Evolutionary conservation across 1,140 invertebrate species (phyloP).

Genomic region (Zaprionus ornatus): DNA sequence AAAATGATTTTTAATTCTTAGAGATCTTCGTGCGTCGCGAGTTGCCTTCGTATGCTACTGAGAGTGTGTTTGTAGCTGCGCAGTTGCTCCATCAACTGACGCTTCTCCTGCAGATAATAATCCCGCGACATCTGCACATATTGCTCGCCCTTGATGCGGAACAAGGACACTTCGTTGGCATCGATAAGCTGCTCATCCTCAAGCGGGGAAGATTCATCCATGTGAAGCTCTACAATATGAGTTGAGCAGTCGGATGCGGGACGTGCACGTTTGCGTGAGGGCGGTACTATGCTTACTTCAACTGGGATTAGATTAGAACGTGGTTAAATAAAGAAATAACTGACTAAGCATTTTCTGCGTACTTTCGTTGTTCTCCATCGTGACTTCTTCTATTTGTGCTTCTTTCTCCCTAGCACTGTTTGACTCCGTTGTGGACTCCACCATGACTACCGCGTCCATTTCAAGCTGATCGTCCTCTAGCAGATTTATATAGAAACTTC

Average conservation of each 20-base stretch:
- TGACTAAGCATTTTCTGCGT: neutral
- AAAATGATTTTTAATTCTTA: conserved; percentile 2
- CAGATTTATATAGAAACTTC: neutral
- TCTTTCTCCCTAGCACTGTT: conserved; percentile 2
- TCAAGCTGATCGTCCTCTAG: neutral
- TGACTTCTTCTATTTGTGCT: neutral
- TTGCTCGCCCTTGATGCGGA: conserved; percentile 69
- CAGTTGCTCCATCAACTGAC: conserved; percentile 39
- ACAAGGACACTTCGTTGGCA: conserved; percentile 53
- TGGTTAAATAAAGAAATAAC: neutral
- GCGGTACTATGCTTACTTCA: conserved; percentile 21
- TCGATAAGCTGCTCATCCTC: conserved; percentile 46
- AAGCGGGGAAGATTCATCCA: neutral
- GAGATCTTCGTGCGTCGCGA: conserved; percentile 16
- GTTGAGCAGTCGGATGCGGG: neutral
- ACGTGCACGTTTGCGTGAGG: conserved; percentile 27
- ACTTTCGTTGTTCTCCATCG: conserved; percentile 15
- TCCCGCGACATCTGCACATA: conserved; percentile 75
- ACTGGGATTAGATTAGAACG: conserved; percentile 7
- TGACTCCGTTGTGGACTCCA: conserved; percentile 43
- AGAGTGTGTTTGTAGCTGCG: conserved; percentile 38
- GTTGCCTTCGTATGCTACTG: conserved; percentile 27
- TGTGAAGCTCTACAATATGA: neutral
- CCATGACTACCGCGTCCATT: neutral
- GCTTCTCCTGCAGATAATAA: conserved; percentile 65